Percentiles rank a stretch among this genome's conserved stretches.
Conservation (phyloP, 2,888 invertebrate species). For the Heliconius hortense region DNA sequence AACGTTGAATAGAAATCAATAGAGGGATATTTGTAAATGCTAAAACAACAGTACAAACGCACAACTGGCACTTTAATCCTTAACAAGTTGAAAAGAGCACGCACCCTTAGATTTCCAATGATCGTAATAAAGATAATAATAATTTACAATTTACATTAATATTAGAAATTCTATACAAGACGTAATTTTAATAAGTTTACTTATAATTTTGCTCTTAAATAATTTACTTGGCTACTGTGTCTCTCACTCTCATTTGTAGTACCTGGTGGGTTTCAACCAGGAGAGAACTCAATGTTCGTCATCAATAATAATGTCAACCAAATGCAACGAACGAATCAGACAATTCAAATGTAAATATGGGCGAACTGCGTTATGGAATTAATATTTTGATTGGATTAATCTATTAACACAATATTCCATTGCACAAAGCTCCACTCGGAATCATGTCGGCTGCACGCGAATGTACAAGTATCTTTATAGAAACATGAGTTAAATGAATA, state of each 20-base stretch:
- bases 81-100: conserved; percentile 61
- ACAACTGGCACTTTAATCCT: conserved; percentile 70
- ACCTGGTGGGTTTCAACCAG: background rate
- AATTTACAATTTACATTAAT: conserved; percentile 70
- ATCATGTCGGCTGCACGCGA: conserved; percentile 41
- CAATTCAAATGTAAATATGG: conserved; percentile 75
- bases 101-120: conserved; percentile 56
- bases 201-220: background rate
- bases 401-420: conserved; percentile 74
- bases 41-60: conserved; percentile 66
- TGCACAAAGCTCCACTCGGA: conserved; percentile 60
- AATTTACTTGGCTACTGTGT: background rate
- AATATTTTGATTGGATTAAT: conserved; percentile 81
- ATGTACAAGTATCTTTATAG: conserved; percentile 36
- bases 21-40: conserved; percentile 58
- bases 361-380: conserved; percentile 70
- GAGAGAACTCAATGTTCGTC: conserved; percentile 17
- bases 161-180: conserved; percentile 45
- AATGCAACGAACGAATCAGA: conserved; percentile 64
- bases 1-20: conserved; percentile 61
- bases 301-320: conserved; percentile 58
- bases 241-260: background rate
- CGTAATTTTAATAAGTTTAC: background rate
- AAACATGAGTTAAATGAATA: conserved; percentile 21
- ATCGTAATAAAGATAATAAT: conserved; percentile 50